Base-by-base conservation (phyloP, 2,113 vertebrate genomes). In the Nanorana parkeri region DNA sequence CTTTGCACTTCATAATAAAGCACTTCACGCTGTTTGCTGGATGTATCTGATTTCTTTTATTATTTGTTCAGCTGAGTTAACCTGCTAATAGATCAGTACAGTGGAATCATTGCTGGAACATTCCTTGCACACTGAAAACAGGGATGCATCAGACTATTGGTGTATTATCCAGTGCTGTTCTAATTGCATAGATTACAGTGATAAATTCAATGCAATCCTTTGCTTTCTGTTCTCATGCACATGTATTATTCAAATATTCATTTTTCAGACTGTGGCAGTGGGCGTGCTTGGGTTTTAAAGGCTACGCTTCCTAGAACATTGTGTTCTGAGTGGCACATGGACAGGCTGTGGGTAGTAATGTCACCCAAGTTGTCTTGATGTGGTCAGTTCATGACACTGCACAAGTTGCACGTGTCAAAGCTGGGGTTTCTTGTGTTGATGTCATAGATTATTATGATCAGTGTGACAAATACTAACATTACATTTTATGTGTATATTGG, bases 71-170 rank as follows among this genome's bases (percentile, higher is more conserved):
- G 28, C 64, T 19, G 8, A 47, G 10, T 6, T 36, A 36, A 41
- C 4, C 7, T 17, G 36, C 24, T 29, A 21, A 8, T 63, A 64
- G 41, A 41, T 6, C 41, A 41, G 2, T 56, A 60, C 56, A 8
- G 26, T 73, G 17, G 55, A 23, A 10, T 41, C 19, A 74, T 74
- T 74, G 72, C 66, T 69, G 66, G 66, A 79, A 68, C 21, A 68
- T 60, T 68, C 65, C 54, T 60, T 41, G 24, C 51, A 54, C 41
- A 41, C 8, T 64, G n/a, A 16, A 23, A 60, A 47, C 36, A 78
- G 23, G 20, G 63, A 55, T 36, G 51, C 19, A 32, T 20, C 26
- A 56, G 3, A 19, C 47, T 23, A 36, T 64, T 65, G 41, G 5
- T 16, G 68, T 24, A 17, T 79, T 23, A 26, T 55, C n/a, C 60